phyloP scores from a whole-genome alignment of 2,888 invertebrate genomes.

The Acronicta leporina region DNA sequence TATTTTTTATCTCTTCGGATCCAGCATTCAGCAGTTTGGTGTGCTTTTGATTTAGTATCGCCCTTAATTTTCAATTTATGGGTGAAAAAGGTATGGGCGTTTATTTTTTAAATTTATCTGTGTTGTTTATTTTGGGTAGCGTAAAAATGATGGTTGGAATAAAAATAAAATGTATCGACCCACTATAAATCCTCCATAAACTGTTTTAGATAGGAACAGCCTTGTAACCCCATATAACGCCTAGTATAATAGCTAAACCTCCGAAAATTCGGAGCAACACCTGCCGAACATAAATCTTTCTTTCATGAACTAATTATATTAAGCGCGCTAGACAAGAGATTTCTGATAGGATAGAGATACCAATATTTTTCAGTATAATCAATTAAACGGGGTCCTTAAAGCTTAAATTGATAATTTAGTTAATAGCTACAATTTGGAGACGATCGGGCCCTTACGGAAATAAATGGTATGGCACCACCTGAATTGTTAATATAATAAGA shows the following conservation, averaged over 20 bases:
- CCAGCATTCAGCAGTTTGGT: constrained; percentile 31
- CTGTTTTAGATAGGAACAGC: constrained; percentile 27
- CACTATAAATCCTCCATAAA: constrained; percentile 16
- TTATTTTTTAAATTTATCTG: constrained; percentile 34
- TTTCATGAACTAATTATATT: constrained; percentile 39
- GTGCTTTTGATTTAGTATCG: constrained; percentile 42
- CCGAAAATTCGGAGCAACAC: constrained; percentile 43
- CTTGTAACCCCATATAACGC: constrained; percentile 19
- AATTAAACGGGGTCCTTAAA: constrained; percentile 40
- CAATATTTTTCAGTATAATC: constrained; percentile 43
- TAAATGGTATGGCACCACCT: constrained; percentile 48
- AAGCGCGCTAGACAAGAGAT: constrained; percentile 9
- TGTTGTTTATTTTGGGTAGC: constrained; percentile 20
- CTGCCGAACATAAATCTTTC: constrained; percentile 40
- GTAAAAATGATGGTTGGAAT: constrained; percentile 12
- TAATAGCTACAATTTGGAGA: constrained; percentile 58
- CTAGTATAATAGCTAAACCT: constrained; percentile 23
- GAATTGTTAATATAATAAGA: constrained; percentile 54
- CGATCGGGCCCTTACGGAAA: constrained; percentile 46
- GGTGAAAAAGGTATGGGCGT: constrained; percentile 23
- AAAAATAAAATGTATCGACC: constrained; percentile 30
- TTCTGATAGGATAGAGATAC: constrained; percentile 36
- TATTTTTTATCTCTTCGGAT: constrained; percentile 42
- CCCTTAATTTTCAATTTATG: constrained; percentile 36
- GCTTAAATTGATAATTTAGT: constrained; percentile 64